Evolutionary conservation across 30 jellyfish, hydroid and myxozoan genomes (phyloP), one percentile per base, ranked within the genome.

Genomic region (Hydractinia symbiolongicarpus): DNA sequence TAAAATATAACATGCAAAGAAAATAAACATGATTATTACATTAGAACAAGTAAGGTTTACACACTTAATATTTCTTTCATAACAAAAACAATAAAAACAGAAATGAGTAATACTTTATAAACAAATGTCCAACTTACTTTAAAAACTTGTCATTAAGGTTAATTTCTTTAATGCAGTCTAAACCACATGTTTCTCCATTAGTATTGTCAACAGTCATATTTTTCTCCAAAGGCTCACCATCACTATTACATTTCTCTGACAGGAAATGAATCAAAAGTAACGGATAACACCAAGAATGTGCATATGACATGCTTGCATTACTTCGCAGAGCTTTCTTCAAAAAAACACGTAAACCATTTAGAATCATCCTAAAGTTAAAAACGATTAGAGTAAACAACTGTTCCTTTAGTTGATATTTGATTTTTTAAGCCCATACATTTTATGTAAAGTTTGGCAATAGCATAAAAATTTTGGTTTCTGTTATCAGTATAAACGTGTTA

Each of bases 101-200:
- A n/a, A n/a, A n/a, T n/a, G n/a, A n/a, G n/a, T n/a, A n/a, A n/a
- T n/a, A n/a, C n/a, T n/a, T n/a, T n/a, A n/a, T n/a, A n/a, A n/a
- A n/a, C n/a, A n/a, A n/a, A n/a, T n/a, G n/a, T n/a, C n/a, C n/a
- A 62, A 62, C 73, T 62, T 15, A 62, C 73, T 62, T 50, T 62
- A 62, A 15, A 40, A 62, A 50, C 30, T 5, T 62, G 9, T 40
- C 16, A 5, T 62, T 50, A 62, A 62, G 30, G 5, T 9, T 6
- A 15, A 50, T 62, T 7, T 9, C 30, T 15, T 62, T 40, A 5
- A 62, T 40, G 5, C 73, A 5, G 9, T 62, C 73, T 62, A 62
- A 62, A 62, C 73, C 73, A 62, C 5, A 5, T 15, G 16, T 5
- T 5, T 5, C 9, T 5, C 9, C 50, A 9, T 62, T 50, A 62